Percentiles rank a stretch among this genome's conserved stretches.
Evolutionary conservation across 1,140 invertebrate genomes (phyloP).

Genomic region (Cotesia vestalis): DNA sequence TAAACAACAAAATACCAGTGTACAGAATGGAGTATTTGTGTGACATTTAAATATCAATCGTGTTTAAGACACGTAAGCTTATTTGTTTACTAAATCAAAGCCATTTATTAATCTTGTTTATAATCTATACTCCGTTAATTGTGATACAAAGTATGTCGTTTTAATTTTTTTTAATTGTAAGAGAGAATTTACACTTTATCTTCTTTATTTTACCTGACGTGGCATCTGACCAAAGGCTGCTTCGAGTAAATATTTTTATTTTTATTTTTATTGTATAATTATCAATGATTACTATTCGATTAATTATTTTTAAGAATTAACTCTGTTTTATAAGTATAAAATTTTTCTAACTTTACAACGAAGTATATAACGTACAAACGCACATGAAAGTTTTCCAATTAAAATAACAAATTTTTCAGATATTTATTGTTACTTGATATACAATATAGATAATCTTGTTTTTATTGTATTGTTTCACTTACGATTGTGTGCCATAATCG

Average conservation of each 20-base stretch:
- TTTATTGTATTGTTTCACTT: slow-evolving; percentile 29
- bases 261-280: slow-evolving; percentile 28
- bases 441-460: background rate
- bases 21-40: slow-evolving; percentile 4
- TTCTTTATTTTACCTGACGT: slow-evolving; percentile 44
- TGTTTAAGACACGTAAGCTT: slow-evolving; percentile 17
- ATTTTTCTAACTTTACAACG: background rate
- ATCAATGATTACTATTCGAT: slow-evolving; percentile 10
- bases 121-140: slow-evolving; percentile 46
- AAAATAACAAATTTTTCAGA: slow-evolving; percentile 5
- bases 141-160: slow-evolving; percentile 49
- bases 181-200: slow-evolving; percentile 45
- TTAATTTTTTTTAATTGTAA: slow-evolving; percentile 41
- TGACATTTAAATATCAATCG: slow-evolving; percentile 9
- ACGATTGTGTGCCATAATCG: slow-evolving; percentile 39
- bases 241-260: slow-evolving; percentile 37
- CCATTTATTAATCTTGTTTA: slow-evolving; percentile 37
- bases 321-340: background rate
- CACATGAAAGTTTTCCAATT: slow-evolving; percentile 8
- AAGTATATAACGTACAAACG: slow-evolving; percentile 8
- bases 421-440: background rate
- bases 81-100: slow-evolving; percentile 18
- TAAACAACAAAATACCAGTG: background rate
- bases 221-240: slow-evolving; percentile 50
- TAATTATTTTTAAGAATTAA: background rate